Percentiles rank a stretch among this genome's conserved stretches.
Evolutionary conservation across 1,140 invertebrate species (phyloP).

Genomic region (Plutomurus gul): DNA sequence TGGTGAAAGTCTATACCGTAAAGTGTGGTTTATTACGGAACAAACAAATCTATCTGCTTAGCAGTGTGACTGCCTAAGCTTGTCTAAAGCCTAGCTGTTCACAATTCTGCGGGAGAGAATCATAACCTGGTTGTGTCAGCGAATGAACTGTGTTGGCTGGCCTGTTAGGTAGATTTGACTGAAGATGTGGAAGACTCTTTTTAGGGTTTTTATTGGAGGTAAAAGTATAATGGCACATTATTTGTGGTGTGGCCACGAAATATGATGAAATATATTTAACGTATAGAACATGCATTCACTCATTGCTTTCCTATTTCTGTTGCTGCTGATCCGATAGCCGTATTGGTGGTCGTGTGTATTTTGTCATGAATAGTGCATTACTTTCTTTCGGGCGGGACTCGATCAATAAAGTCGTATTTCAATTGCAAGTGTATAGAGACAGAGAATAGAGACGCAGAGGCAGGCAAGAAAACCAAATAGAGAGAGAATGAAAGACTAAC

Average conservation of each 20-base stretch:
- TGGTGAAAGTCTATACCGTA: neutral
- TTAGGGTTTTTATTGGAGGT: neutral
- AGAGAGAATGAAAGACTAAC: neutral
- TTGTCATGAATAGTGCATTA: constrained; percentile 24
- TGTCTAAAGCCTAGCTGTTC: neutral
- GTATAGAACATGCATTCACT: neutral
- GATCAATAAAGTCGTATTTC: constrained; percentile 27
- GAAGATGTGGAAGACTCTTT: neutral
- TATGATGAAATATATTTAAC: neutral
- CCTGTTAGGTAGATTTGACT: neutral
- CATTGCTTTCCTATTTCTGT: neutral
- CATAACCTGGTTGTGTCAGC: neutral
- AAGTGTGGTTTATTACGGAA: neutral
- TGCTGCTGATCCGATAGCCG: neutral
- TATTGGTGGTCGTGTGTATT: constrained; percentile 23
- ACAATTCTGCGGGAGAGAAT: neutral
- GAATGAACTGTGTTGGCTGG: too few species aligned
- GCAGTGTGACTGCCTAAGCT: neutral
- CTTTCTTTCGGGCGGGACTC: constrained; percentile 10
- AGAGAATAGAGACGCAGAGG: neutral
- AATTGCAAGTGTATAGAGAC: neutral
- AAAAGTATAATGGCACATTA: neutral
- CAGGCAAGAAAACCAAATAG: neutral
- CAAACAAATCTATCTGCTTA: constrained; percentile 2
- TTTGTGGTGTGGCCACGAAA: neutral